Percentiles rank a stretch among this genome's conserved stretches.
Conservation (phyloP, 2,113 vertebrate species). For the Trematocara macrostoma region DNA sequence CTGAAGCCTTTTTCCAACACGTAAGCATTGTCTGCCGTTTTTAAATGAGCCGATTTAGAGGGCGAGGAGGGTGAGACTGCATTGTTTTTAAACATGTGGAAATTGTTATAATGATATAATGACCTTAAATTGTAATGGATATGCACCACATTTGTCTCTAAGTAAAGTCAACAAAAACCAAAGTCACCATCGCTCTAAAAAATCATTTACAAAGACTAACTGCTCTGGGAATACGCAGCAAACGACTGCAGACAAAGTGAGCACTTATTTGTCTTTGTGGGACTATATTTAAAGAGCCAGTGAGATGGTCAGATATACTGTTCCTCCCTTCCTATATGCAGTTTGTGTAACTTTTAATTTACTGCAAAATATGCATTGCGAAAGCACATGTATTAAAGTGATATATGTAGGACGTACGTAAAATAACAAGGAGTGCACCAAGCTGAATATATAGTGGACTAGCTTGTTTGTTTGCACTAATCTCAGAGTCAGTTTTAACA, state of each 20-base stretch:
- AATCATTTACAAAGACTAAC: not conserved
- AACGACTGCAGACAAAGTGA: not conserved
- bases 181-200: not conserved
- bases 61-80: not conserved
- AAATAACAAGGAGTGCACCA: not conserved
- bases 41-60: not conserved
- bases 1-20: not conserved
- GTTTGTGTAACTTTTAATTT: not conserved
- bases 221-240: not conserved
- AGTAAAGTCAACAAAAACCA: slow-evolving; percentile 24
- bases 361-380: not conserved
- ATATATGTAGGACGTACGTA: not conserved
- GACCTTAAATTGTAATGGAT: slow-evolving; percentile 4
- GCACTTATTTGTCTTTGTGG: not conserved
- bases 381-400: not conserved
- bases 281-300: not conserved
- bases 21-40: not conserved
- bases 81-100: slow-evolving; percentile 23
- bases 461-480: not conserved
- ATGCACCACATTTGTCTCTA: not conserved
- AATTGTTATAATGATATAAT: slow-evolving; percentile 10
- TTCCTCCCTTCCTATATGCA: not conserved
- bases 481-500: not conserved
- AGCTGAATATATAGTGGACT: not conserved
- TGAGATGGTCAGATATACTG: not conserved